phyloP scores from a whole-genome alignment of 1,140 invertebrate genomes.

The Oryctes rhinoceros region DNA sequence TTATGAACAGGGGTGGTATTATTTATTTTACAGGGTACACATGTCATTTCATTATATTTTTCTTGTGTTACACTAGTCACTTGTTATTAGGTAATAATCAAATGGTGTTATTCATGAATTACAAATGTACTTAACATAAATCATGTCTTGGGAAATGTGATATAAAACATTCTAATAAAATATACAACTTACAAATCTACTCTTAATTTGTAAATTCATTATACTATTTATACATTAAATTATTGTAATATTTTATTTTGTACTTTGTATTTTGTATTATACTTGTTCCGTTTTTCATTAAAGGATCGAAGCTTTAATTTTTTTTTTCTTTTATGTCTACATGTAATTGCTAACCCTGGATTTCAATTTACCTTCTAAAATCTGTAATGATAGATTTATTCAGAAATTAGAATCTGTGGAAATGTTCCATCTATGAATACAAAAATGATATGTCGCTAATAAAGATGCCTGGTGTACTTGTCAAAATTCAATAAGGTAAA shows the following conservation, averaged over 20 bases:
- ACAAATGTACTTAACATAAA: conserved; percentile 32
- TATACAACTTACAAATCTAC: conserved; percentile 1
- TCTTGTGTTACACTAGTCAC: conserved; percentile 28
- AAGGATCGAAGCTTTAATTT: conserved; percentile 7
- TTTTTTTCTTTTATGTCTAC: not conserved
- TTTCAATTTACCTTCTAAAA: too few species aligned
- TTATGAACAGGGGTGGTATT: not conserved
- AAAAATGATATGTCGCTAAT: too few species aligned
- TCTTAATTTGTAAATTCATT: conserved; percentile 27
- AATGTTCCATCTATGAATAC: too few species aligned
- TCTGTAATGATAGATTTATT: too few species aligned
- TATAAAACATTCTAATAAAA: conserved; percentile 28
- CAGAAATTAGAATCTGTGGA: too few species aligned
- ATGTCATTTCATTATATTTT: not conserved
- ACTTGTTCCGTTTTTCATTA: conserved; percentile 16
- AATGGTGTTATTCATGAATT: conserved; percentile 24
- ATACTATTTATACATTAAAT: conserved; percentile 34
- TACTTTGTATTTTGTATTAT: conserved; percentile 27
- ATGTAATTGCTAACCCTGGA: not conserved
- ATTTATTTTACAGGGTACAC: conserved; percentile 30
- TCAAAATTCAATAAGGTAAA: too few species aligned
- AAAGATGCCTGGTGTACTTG: too few species aligned
- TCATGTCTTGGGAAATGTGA: conserved; percentile 28
- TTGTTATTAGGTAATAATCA: conserved; percentile 23
- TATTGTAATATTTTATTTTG: conserved; percentile 27